Conservation (phyloP, 2,888 invertebrate genomes). For the Cyclophora punctaria region DNA sequence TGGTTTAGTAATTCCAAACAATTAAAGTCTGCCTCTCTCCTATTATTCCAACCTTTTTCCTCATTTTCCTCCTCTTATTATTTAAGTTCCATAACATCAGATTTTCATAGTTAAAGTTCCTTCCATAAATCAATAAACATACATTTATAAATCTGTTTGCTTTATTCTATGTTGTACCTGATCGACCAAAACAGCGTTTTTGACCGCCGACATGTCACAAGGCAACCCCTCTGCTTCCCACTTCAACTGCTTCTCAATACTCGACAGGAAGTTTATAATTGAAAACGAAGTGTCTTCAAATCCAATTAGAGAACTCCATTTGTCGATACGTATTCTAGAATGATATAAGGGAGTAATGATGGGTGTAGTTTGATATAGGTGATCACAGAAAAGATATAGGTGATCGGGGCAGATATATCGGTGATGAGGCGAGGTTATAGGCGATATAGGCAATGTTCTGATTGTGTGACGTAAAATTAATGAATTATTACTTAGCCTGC, state of each 20-base stretch:
- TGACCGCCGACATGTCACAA: constrained; percentile 83
- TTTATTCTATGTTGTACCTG: constrained; percentile 67
- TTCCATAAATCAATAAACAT: no score
- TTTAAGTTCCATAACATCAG: no score
- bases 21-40: no score
- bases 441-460: not conserved
- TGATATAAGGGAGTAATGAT: no score
- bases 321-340: constrained; percentile 52
- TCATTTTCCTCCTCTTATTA: no score
- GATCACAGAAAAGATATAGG: no score
- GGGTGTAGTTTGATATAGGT: no score
- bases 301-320: constrained; percentile 66
- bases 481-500: constrained; percentile 63
- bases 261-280: constrained; percentile 53
- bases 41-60: no score
- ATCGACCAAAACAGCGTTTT: constrained; percentile 87
- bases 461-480: not conserved
- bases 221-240: constrained; percentile 93
- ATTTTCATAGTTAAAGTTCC: no score
- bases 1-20: no score
- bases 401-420: no score
- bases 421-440: no score
- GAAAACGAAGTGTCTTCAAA: constrained; percentile 52
- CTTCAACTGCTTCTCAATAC: constrained; percentile 79
- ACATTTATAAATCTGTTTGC: not conserved